These are phyloP conservation scores for Beris chalybata DNA, from an alignment of 2,888 invertebrate genomes.

Conservation along the genomic window DNA sequence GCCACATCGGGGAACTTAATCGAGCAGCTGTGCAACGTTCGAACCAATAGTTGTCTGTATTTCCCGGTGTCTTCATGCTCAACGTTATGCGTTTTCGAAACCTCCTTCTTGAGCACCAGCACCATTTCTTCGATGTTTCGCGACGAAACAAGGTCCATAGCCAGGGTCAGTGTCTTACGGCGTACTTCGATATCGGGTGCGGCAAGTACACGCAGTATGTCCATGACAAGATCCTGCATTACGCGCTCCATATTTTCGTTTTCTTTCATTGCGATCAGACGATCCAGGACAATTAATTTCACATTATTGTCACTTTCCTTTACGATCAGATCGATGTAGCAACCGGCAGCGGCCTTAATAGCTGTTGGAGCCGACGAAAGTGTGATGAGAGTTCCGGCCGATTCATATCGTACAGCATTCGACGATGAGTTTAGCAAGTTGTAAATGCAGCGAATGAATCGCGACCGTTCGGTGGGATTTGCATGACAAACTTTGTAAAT, in stretches of 20 bases:
- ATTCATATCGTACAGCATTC: conserved; percentile 97
- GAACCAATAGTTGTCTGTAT: conserved; percentile 92
- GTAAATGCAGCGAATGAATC: conserved; percentile 98
- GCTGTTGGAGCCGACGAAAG: conserved; percentile 97
- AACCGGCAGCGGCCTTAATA: conserved; percentile 95
- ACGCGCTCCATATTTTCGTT: conserved; percentile 83
- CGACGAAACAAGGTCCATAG: conserved; percentile 87
- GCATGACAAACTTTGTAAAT: conserved; percentile 99
- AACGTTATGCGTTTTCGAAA: conserved; percentile 83
- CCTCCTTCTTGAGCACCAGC: conserved; percentile 87
- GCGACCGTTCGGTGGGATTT: conserved; percentile 91
- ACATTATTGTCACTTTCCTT: conserved; percentile 99
- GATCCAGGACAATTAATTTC: conserved; percentile 95
- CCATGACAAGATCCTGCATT: conserved; percentile 91
- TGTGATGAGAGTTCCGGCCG: conserved; percentile 96
- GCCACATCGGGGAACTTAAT: conserved; percentile 97
- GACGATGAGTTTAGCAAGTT: conserved; percentile 93
- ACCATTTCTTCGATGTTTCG: conserved; percentile 96
- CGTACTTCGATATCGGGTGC: conserved; percentile 94
- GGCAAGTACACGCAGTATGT: conserved; percentile 89
- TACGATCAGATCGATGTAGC: conserved; percentile 98
- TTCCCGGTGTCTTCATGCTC: conserved; percentile 95
- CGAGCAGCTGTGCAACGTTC: conserved; percentile 91
- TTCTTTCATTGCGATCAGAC: conserved; percentile 85
- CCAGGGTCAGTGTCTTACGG: conserved; percentile 79